Evolutionary conservation across 2,797 vertebrate species (phyloP).

Genomic region (Propithecus perrieri): DNA sequence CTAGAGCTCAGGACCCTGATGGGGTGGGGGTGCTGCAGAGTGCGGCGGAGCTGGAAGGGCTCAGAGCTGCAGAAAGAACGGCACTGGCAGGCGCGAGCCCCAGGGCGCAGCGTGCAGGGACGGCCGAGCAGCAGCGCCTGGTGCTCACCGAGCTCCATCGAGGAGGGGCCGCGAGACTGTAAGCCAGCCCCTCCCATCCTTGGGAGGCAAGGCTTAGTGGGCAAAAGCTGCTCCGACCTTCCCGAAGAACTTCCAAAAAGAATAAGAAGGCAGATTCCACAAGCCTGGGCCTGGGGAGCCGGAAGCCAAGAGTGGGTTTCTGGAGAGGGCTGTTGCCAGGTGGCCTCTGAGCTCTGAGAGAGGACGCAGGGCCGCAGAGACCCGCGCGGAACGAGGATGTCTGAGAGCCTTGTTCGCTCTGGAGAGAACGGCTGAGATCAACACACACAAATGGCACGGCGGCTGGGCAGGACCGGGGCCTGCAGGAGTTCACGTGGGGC

Average conservation of each 20-base stretch:
- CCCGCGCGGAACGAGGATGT: not conserved
- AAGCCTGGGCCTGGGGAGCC: not conserved
- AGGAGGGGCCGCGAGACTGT: not conserved
- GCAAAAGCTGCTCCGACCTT: not conserved
- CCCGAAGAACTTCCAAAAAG: not conserved
- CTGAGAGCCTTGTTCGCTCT: not conserved
- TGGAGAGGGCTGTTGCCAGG: not conserved
- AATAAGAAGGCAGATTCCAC: not conserved
- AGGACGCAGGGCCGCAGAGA: not conserved
- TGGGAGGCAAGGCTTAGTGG: not conserved
- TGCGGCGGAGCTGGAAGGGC: not conserved
- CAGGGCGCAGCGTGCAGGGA: not conserved
- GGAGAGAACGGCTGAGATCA: not conserved
- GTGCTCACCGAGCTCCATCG: too few relatives aligned
- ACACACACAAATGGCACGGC: accelerated
- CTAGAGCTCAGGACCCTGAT: not conserved
- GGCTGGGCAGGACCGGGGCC: accelerated
- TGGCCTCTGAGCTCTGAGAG: not conserved
- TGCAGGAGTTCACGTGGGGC: not conserved
- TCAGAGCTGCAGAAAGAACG: not conserved
- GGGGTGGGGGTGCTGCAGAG: not conserved
- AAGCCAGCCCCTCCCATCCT: not conserved
- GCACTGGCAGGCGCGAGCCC: not conserved
- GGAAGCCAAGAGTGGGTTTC: not conserved
- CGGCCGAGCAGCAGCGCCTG: not conserved